Evolutionary conservation across 2,888 invertebrate genomes (phyloP), one percentile per base, ranked within the genome.

Genomic region (Ectobius pallidus): DNA sequence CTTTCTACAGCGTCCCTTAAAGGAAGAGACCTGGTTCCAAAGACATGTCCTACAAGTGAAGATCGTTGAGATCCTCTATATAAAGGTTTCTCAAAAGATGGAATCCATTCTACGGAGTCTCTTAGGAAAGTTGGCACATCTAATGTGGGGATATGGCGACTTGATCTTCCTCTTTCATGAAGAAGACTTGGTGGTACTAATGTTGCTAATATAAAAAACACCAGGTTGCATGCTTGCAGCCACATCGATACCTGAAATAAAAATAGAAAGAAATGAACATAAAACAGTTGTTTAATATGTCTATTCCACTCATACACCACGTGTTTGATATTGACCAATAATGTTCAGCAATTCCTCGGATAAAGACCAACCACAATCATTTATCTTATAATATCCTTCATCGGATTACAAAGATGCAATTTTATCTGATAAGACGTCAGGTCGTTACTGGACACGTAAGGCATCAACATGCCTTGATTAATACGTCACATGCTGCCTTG

Each of bases 1-100:
- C 88, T 91, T 83, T 94, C 94, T 2, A 94, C 92, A 1, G 94
- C 93, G 63, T 89, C 87, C 73, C 94, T 86, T 73, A 94, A 84
- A 0, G 94, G 94, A 67, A 90, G 80, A 73, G 82, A 82, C 71
- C 79, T 81, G 18, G 83, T 82, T 30, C 85, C 85, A 75, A 81
- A 84, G 20, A 73, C 70, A 61, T 75, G 62, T 44, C 72, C 69
- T n/a, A 46, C 42, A 14, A 74, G 52, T 3, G 70, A 49, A 6
- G 69, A 62, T 7, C 69, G 52, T 9, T 52, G 73, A 14, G 49
- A 18, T 3, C 49, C 63, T 6, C 63, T 34, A 14, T 16, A 6
- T 16, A 18, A n/a, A 0, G 70, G 62, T 16, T 46, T 44, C 20
- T 46, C 61, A 30, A 52, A 55, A 6, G 69, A 25, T 34, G 73